phyloP scores from a whole-genome alignment of 2,113 vertebrate genomes.

The Heterotilapia buettikoferi region DNA sequence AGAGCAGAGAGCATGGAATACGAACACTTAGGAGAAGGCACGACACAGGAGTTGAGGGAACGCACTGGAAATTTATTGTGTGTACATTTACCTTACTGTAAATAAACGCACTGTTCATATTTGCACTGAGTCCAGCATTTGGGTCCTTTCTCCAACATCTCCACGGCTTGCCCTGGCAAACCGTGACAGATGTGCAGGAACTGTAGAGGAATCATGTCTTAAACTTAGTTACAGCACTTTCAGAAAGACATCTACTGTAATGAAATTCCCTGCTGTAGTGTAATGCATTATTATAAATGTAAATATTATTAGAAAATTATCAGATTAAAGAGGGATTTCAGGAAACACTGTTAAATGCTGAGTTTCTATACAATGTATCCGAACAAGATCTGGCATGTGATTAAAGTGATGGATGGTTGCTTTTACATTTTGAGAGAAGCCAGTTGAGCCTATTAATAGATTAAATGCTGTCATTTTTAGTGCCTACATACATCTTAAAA shows the following conservation, averaged over 20 bases:
- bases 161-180: no score
- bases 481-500: neutral
- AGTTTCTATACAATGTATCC: rapidly evolving
- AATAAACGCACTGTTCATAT: no score
- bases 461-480: neutral
- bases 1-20: no score
- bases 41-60: no score
- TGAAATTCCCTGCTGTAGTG: neutral
- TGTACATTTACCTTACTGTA: no score
- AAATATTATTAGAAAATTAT: neutral
- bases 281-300: neutral
- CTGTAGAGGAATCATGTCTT: rapidly evolving
- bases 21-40: no score
- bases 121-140: no score
- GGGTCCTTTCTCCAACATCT: no score
- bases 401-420: neutral
- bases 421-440: no score
- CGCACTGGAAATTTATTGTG: no score
- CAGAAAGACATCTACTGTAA: neutral
- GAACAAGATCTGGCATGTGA: neutral
- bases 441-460: neutral
- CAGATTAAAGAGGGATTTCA: neutral
- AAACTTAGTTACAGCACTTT: neutral
- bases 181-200: neutral
- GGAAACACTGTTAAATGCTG: rapidly evolving